phyloP scores from a whole-genome alignment of 1,140 invertebrate species.

The Bemisia tabaci region DNA sequence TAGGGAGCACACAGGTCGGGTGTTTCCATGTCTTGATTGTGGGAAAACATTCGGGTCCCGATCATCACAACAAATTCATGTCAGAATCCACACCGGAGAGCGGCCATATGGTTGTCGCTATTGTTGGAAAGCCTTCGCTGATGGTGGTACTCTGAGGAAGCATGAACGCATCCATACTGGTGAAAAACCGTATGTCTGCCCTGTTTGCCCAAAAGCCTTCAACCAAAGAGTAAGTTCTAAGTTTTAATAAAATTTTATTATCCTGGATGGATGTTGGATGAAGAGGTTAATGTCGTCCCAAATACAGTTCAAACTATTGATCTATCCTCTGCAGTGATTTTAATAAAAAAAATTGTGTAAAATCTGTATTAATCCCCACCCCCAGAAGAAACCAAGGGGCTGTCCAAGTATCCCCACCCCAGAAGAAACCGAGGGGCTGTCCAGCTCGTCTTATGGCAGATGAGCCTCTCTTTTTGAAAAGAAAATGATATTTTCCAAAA shows the following conservation, averaged over 20 bases:
- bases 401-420: too few species aligned
- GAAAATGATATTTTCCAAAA: too few species aligned
- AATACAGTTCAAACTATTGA: not conserved
- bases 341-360: not conserved
- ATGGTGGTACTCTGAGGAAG: conserved; percentile 89
- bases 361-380: not conserved
- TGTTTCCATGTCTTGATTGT: conserved; percentile 72
- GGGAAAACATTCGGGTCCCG: conserved; percentile 72
- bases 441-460: too few species aligned
- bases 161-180: conserved; percentile 96
- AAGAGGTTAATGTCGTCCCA: not conserved
- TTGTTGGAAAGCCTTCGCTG: conserved; percentile 97
- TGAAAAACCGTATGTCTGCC: conserved; percentile 90
- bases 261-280: conserved; percentile 5
- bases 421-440: too few species aligned
- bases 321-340: not conserved
- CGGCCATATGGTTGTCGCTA: conserved; percentile 86
- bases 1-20: conserved; percentile 42
- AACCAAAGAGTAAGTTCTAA: conserved; percentile 55
- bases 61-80: conserved; percentile 47
- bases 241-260: too few species aligned
- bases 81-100: conserved; percentile 72
- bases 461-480: too few species aligned
- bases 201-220: conserved; percentile 77
- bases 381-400: not conserved